Percentiles rank a stretch among this genome's conserved stretches.
Evolutionary conservation across 2,113 vertebrate genomes (phyloP).

Genomic region (Notothenia coriiceps): DNA sequence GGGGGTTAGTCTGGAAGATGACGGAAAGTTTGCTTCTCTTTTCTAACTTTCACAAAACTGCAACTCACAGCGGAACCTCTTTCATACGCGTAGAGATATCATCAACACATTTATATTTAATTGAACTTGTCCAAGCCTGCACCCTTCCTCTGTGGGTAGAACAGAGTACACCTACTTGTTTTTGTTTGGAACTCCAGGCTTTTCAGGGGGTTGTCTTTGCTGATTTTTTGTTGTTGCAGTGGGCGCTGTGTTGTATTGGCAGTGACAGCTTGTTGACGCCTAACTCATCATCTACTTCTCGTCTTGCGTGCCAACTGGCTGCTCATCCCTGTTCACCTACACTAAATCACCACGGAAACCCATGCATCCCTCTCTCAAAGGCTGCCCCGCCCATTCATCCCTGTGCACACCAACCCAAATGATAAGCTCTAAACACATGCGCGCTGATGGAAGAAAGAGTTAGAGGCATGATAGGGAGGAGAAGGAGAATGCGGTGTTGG

Average conservation of each 20-base stretch:
- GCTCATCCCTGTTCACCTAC: slow-evolving; percentile 57
- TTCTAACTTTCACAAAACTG: slow-evolving; percentile 7
- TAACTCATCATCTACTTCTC: slow-evolving; percentile 70
- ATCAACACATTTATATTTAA: background rate
- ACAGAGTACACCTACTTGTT: slow-evolving; percentile 14
- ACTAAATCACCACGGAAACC: slow-evolving; percentile 64
- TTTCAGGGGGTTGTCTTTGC: slow-evolving; percentile 49
- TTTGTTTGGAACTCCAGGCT: slow-evolving; percentile 54
- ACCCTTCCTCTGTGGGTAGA: slow-evolving; percentile 24
- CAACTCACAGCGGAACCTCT: slow-evolving; percentile 2
- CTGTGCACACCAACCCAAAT: slow-evolving; percentile 22
- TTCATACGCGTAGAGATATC: background rate
- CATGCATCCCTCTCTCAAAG: slow-evolving; percentile 65
- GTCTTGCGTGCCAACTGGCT: slow-evolving; percentile 69
- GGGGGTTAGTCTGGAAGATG: slow-evolving; percentile 7
- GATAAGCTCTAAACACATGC: slow-evolving; percentile 17
- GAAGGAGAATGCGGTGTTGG: background rate
- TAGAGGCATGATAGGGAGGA: slow-evolving; percentile 6
- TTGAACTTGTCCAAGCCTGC: background rate
- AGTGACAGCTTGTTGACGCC: slow-evolving; percentile 74
- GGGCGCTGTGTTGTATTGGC: slow-evolving; percentile 60
- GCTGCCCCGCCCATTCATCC: slow-evolving; percentile 53
- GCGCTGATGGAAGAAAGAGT: slow-evolving; percentile 2
- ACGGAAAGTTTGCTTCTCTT: slow-evolving; percentile 7
- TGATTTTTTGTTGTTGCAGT: slow-evolving; percentile 56